Evolutionary conservation across 2,888 invertebrate species (phyloP), one percentile per base, ranked within the genome.

Genomic region (Mamestra brassicae): DNA sequence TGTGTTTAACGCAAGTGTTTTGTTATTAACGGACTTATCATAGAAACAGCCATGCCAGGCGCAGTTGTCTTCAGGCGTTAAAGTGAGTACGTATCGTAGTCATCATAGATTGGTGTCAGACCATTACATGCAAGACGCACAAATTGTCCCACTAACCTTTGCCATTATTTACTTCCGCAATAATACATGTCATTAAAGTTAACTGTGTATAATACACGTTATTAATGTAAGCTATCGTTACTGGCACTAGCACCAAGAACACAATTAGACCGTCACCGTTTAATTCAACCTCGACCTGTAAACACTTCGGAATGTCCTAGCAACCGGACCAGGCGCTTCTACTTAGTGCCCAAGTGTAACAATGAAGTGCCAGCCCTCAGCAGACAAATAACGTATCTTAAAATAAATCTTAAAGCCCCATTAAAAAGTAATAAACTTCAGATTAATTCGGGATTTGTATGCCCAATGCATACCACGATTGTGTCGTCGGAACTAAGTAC

Each of bases 71-170:
- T 72, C 62, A 55, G 60, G 7, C 54, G 6, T 69, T 81, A 15
- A 73, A 52, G 76, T 72, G 36, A 73, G 71, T 70, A 26, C 38
- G 3, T 52, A 50, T 47, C 36, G 13, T 76, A n/a, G 26, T 26
- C 26, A 71, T 62, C 34, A 57, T 36, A 61, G 42, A 58, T 62
- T 54, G n/a, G 47, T 61, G 64, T 55, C 61, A 45, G 4, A 17
- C 36, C 58, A 52, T 58, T 34, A 52, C 36, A 42, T 54, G 10
- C 10, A 60, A 76, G 70, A 73, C 55, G 58, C 42, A 68, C 58
- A 70, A 73, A 78, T 77, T 70, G 75, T 69, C 71, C 85, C 15
- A 85, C 79, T 85, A 79, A 85, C 83, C 83, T 83, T 78, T 62
- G n/a, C 58, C 45, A 36, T 47, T 66, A 54, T 70, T 71, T 47